A percentile compares a stretch with the other conserved stretches of the same genome.
These are phyloP conservation scores for Xerus rutilus DNA, from an alignment of 2,797 vertebrate species.

Conservation along the genomic window DNA sequence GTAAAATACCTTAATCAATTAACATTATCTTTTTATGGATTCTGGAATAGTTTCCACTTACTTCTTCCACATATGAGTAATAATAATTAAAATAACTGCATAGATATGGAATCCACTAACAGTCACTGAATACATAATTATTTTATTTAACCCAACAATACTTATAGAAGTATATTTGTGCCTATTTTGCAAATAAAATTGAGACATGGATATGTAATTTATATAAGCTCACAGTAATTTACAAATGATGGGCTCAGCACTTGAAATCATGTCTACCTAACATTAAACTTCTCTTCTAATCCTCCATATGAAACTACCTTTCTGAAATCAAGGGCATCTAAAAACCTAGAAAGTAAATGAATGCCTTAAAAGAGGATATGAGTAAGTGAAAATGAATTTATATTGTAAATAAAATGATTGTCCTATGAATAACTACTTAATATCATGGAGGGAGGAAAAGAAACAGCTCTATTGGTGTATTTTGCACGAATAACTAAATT, in stretches of 20 bases:
- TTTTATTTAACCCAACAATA: not conserved
- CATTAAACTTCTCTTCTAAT: not conserved
- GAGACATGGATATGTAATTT: constrained; percentile 24
- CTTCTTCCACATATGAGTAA: not conserved
- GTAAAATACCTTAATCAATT: not conserved
- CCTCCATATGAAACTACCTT: not conserved
- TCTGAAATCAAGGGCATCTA: not conserved
- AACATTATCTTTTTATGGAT: not conserved
- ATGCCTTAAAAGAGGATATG: not conserved
- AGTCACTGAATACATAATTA: not conserved
- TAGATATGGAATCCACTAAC: not conserved
- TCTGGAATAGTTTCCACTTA: not conserved
- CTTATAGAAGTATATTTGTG: not conserved
- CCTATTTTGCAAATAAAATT: not conserved
- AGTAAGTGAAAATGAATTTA: not conserved
- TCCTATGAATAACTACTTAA: not conserved
- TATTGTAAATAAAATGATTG: not conserved
- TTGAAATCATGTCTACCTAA: not conserved
- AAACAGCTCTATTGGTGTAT: not conserved
- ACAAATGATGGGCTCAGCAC: not conserved
- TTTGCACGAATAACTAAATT: not conserved
- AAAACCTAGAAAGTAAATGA: not conserved
- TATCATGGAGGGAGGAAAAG: not conserved
- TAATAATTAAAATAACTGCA: not conserved
- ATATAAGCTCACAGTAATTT: not conserved